A percentile compares a stretch with the other conserved stretches of the same genome.
Conservation (phyloP, 2,113 vertebrate genomes). For the Pelusios castaneus region DNA sequence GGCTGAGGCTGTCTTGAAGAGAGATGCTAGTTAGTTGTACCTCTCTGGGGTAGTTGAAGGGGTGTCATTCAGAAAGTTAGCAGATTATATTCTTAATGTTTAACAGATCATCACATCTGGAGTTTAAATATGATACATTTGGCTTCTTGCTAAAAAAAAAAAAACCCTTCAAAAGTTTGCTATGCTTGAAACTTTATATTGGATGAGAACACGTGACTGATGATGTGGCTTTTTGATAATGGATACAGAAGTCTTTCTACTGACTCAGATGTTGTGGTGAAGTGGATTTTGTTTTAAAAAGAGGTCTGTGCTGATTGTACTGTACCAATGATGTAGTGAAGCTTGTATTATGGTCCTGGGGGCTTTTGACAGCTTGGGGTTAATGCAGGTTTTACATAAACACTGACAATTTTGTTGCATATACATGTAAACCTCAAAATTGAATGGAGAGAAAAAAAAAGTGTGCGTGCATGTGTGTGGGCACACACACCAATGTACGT, state of each 20-base stretch:
- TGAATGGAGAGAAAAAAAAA: neutral
- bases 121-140: neutral
- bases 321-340: neutral
- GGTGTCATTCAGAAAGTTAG: constrained; percentile 10
- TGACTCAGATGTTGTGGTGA: neutral
- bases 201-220: neutral
- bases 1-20: neutral
- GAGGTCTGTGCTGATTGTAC: rapidly evolving
- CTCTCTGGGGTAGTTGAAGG: neutral
- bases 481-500: neutral
- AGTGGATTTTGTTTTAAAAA: no score
- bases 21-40: neutral
- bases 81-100: neutral
- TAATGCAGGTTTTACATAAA: neutral
- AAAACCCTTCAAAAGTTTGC: neutral
- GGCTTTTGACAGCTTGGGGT: neutral
- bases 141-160: neutral
- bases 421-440: neutral
- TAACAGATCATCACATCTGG: neutral
- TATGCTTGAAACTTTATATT: neutral
- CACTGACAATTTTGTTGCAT: neutral
- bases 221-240: rapidly evolving
- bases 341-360: neutral
- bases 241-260: neutral
- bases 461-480: neutral